Base-by-base conservation (phyloP, 2,797 vertebrate genomes). In the Phoxinus dragarum region DNA sequence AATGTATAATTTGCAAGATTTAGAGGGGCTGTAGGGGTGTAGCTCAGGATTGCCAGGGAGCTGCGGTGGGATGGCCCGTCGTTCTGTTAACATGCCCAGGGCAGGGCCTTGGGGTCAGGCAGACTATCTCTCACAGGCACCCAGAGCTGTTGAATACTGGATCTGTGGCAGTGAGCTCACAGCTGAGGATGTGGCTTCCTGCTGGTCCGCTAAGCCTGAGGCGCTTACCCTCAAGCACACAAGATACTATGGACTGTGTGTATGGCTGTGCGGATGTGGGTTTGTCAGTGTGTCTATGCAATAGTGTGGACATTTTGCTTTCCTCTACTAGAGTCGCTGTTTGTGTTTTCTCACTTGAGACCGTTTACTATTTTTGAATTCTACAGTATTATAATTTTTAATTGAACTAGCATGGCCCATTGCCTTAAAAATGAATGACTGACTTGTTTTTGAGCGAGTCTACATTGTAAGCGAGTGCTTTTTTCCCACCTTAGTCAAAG, bases 41-140 rank as follows among this genome's bases (percentile, higher is more conserved):
- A 42, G 68, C 10, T 64, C 27, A 71, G n/a, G 76, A 66, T 31
- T 80, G 21, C 91, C 91, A 76, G 84, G 75, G 42, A 87, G 78
- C 52, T 80, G 83, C 84, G 49, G 19, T 38, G 54, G 80, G 72
- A 52, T 44, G 52, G 71, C 44, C n/a, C 52, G 21, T 84, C 34
- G 4, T 84, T 85, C 81, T 78, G n/a, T 73, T 38, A 47, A 49
- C 86, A 77, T 73, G 61, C 88, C 75, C 81, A 52, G 44, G 84
- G 83, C 79, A 38, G 66, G 64, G 1, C 21, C 80, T 84, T 54
- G 34, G 75, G 84, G 67, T 82, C 59, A 59, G 36, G 68, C 56
- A 81, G 27, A 72, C 52, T 77, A 64, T 40, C 14, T 49, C 56
- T 72, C 64, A 36, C 40, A 83, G 49, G 73, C 72, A 77, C 82